Evolutionary conservation across 2,113 vertebrate species (phyloP).

Genomic region (Neomonachus schauinslandi): DNA sequence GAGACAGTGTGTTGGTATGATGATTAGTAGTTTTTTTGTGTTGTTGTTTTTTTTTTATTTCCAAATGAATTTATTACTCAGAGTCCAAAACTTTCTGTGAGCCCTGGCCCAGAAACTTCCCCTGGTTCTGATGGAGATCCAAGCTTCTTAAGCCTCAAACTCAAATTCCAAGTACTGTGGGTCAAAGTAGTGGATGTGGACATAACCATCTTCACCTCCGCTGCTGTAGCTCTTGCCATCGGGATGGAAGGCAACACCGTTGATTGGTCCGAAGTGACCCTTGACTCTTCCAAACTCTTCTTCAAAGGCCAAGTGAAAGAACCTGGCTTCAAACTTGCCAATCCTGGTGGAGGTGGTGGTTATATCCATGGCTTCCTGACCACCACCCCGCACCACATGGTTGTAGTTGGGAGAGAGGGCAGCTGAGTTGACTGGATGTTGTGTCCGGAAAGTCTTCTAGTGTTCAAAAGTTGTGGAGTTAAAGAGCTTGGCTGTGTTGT

Average conservation of each 20-base stretch:
- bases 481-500: slow-evolving; percentile 97
- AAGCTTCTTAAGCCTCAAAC: slow-evolving; percentile 90
- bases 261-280: slow-evolving; percentile 98
- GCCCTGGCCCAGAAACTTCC: neutral
- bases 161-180: slow-evolving; percentile 99
- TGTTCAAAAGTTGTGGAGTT: slow-evolving; percentile 93
- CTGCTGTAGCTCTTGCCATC: slow-evolving; percentile 99
- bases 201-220: slow-evolving; percentile 97
- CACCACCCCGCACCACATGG: slow-evolving; percentile 97
- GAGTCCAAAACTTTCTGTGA: slow-evolving; percentile 53
- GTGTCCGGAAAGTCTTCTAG: slow-evolving; percentile 96
- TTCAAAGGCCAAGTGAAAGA: slow-evolving; percentile 97
- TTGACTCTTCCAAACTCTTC: slow-evolving; percentile 99
- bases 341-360: slow-evolving; percentile 99
- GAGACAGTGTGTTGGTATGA: neutral
- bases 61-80: slow-evolving; percentile 73
- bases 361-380: slow-evolving; percentile 99
- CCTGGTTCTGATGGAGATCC: neutral
- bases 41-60: neutral
- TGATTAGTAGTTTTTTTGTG: no score
- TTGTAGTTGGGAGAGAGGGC: slow-evolving; percentile 97
- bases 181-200: slow-evolving; percentile 97
- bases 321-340: slow-evolving; percentile 99
- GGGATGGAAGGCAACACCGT: slow-evolving; percentile 97
- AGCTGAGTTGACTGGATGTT: slow-evolving; percentile 97